Evolutionary conservation across 2,113 vertebrate species (phyloP).

Genomic region (Cyanoramphus novaezelandiae): DNA sequence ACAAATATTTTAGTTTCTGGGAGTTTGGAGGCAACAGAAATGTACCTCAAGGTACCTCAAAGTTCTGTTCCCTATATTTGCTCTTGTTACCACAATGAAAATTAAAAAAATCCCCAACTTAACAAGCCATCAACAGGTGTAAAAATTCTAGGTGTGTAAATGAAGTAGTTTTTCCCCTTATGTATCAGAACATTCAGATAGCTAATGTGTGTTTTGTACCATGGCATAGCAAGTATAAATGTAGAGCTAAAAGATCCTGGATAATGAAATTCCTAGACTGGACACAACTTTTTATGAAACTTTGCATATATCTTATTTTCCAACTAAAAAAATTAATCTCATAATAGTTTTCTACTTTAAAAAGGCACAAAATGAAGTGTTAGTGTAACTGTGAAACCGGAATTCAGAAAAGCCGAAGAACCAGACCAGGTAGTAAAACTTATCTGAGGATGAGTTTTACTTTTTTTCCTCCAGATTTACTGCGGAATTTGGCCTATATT

Average conservation of each 20-base stretch:
- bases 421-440: rapidly evolving
- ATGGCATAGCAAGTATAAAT: not conserved
- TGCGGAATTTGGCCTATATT: not conserved
- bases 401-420: not conserved
- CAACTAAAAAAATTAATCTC: not conserved
- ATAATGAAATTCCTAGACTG: not conserved
- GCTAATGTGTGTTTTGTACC: not conserved
- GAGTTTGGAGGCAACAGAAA: not conserved
- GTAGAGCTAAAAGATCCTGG: not conserved
- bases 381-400: not conserved
- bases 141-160: not conserved
- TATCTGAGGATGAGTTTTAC: not conserved
- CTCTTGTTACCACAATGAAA: not conserved
- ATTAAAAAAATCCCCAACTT: rapidly evolving
- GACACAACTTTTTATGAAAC: not conserved
- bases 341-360: not conserved
- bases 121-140: not conserved
- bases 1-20: not conserved
- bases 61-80: not conserved
- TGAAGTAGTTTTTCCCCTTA: not conserved
- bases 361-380: not conserved
- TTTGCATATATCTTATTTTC: not conserved
- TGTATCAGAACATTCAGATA: not conserved
- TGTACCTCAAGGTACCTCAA: not conserved
- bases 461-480: not conserved